Percentiles rank a stretch among this genome's conserved stretches.
Evolutionary conservation across 2,888 invertebrate species (phyloP).

Genomic region (Hirudinaria manillensis): DNA sequence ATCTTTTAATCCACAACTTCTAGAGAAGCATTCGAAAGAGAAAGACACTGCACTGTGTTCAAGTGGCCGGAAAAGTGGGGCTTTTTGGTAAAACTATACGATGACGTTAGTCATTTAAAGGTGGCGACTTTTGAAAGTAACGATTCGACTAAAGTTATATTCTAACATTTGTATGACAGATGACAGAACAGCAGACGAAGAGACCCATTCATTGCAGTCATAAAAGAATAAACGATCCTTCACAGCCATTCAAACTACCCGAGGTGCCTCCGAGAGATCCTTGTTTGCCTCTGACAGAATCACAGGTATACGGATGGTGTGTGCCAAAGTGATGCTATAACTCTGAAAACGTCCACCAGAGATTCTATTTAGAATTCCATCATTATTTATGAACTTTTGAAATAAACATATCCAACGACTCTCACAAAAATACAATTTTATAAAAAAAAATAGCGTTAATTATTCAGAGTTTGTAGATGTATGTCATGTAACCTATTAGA

Average conservation of each 20-base stretch:
- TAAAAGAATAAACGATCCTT: slow-evolving; percentile 4
- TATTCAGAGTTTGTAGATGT: too few species aligned
- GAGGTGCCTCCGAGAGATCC: slow-evolving; percentile 15
- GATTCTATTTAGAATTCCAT: neutral
- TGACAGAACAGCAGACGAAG: slow-evolving; percentile 3
- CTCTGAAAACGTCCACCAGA: neutral
- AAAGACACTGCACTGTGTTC: slow-evolving; percentile 4
- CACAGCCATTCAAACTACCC: slow-evolving; percentile 20
- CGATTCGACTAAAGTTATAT: neutral
- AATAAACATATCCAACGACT: too few species aligned
- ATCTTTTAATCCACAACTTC: too few species aligned
- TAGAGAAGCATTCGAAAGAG: slow-evolving; percentile 6
- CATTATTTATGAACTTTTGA: too few species aligned
- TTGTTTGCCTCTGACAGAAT: slow-evolving; percentile 11
- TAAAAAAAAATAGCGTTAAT: too few species aligned
- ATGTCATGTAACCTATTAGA: too few species aligned
- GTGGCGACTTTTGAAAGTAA: neutral
- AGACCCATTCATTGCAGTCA: slow-evolving; percentile 19
- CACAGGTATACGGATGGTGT: slow-evolving; percentile 14
- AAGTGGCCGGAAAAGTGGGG: slow-evolving; percentile 33
- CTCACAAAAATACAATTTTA: too few species aligned
- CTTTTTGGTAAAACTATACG: slow-evolving; percentile 26
- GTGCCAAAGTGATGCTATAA: neutral
- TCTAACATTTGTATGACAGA: neutral
- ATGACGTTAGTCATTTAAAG: slow-evolving; percentile 19